Conservation (phyloP, 2,797 vertebrate species). For the Nothura maculosa region DNA sequence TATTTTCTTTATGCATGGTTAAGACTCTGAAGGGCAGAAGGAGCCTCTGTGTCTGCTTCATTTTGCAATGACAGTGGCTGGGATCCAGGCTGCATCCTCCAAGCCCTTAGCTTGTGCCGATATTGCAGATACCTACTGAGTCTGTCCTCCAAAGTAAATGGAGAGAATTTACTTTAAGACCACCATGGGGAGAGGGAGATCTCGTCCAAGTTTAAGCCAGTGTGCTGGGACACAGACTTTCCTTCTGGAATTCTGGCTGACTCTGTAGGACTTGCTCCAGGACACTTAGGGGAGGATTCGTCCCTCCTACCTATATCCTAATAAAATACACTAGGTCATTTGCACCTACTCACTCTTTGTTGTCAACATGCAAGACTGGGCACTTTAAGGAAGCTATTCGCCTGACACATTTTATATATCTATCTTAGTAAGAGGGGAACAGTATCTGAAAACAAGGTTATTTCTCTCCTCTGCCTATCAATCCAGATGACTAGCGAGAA, state of each 20-base stretch:
- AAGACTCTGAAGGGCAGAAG: background rate
- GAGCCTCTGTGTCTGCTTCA: background rate
- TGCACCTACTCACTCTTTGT: background rate
- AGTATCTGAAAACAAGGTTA: background rate
- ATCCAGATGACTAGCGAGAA: background rate
- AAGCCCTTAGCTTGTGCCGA: background rate
- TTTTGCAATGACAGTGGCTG: background rate
- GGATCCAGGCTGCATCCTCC: background rate
- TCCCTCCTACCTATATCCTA: background rate
- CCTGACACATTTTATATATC: fast-evolving
- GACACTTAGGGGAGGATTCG: fast-evolving
- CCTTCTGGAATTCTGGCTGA: background rate
- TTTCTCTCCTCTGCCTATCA: background rate
- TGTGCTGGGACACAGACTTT: background rate
- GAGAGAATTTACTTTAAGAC: background rate
- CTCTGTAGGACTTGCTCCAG: too few relatives aligned
- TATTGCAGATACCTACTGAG: background rate
- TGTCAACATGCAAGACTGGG: background rate
- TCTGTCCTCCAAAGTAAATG: background rate
- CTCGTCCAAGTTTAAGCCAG: background rate
- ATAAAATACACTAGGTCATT: background rate
- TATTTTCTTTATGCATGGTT: background rate
- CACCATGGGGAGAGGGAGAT: background rate
- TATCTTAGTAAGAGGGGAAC: background rate
- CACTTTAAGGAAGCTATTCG: background rate